These are phyloP conservation scores for Conomelus anceps DNA, from an alignment of 2,888 invertebrate genomes.

Conservation along the genomic window DNA sequence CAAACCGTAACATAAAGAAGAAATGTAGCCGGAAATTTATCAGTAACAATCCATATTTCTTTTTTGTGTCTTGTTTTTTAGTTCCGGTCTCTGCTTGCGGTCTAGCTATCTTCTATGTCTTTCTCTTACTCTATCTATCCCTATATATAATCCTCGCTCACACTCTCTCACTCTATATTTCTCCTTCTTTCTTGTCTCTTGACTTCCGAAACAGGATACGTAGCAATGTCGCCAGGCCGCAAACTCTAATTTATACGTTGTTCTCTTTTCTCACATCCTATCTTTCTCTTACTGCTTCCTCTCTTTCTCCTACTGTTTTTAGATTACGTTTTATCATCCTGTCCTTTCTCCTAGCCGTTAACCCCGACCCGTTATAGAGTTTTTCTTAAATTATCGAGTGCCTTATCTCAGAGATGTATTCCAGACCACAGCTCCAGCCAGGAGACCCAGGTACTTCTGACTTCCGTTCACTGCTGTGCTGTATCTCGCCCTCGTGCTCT, in stretches of 20 bases:
- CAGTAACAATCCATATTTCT: not conserved
- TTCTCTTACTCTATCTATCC: not conserved
- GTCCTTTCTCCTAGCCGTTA: not conserved
- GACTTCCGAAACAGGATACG: not conserved
- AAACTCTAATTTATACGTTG: not conserved
- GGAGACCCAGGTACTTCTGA: not conserved
- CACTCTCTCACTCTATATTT: too few relatives aligned
- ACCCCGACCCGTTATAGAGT: not conserved
- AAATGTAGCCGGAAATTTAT: not conserved
- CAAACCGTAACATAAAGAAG: not conserved
- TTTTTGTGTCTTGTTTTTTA: not conserved
- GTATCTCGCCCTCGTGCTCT: not conserved
- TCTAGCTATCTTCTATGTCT: not conserved
- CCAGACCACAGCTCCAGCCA: not conserved
- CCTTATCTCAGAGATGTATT: not conserved
- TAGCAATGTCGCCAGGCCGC: not conserved
- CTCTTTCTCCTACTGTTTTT: not conserved
- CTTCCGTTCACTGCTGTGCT: not conserved
- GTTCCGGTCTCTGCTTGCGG: not conserved
- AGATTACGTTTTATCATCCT: not conserved
- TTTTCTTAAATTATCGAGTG: not conserved
- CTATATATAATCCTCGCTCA: too few relatives aligned
- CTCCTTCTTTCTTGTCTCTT: not conserved
- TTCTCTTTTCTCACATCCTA: not conserved
- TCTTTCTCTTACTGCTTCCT: not conserved